Evolutionary conservation across 2,888 invertebrate genomes (phyloP).

Genomic region (Auanema freiburgensis): DNA sequence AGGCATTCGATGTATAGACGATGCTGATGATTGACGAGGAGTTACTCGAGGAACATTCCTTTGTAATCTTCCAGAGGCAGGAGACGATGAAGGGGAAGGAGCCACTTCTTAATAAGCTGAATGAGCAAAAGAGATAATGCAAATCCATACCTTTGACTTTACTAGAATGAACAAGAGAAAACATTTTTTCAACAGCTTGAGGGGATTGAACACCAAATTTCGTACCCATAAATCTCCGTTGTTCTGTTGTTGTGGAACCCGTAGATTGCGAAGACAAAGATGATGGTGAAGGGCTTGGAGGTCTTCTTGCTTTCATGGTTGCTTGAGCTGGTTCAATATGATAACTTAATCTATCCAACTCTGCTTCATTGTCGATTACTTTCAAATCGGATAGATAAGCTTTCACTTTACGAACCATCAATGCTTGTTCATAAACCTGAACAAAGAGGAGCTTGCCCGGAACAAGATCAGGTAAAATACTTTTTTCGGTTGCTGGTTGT

Average conservation of each 20-base stretch:
- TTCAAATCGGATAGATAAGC: conserved; percentile 89
- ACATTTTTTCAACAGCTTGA: conserved; percentile 90
- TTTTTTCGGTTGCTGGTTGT: conserved; percentile 42
- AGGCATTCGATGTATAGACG: conserved; percentile 20
- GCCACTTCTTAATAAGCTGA: not conserved
- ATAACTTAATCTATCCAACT: conserved; percentile 82
- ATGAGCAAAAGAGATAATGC: not conserved
- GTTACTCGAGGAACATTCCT: conserved; percentile 39
- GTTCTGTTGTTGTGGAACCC: conserved; percentile 31
- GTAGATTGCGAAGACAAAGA: conserved; percentile 82
- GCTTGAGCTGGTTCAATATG: conserved; percentile 77
- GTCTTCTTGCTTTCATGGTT: conserved; percentile 25
- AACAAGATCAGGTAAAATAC: not conserved
- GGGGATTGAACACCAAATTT: conserved; percentile 83
- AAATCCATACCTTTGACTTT: conserved; percentile 37
- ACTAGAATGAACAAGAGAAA: conserved; percentile 73
- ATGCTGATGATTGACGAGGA: conserved; percentile 16
- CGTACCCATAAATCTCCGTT: conserved; percentile 51
- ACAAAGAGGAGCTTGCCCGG: not conserved
- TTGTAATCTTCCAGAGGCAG: conserved; percentile 30
- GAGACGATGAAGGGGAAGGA: conserved; percentile 22
- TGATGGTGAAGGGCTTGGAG: conserved; percentile 82
- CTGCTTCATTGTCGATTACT: conserved; percentile 87
- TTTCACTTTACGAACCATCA: conserved; percentile 95
- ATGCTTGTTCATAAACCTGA: conserved; percentile 71